These are phyloP conservation scores for Gymnosoma rotundatum DNA, from an alignment of 2,888 invertebrate genomes.

Conservation along the genomic window DNA sequence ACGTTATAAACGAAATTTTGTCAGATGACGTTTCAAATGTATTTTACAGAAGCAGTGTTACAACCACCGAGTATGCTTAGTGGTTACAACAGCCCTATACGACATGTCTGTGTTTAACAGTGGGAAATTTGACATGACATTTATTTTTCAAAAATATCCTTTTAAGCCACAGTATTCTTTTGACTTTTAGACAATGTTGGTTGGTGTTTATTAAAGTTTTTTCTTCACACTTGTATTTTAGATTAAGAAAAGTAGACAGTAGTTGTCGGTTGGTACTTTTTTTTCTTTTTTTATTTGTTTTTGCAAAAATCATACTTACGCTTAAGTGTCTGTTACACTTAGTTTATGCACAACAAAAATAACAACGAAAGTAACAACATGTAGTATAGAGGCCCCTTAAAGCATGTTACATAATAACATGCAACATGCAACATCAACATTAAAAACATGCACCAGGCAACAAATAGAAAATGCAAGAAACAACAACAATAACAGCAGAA, in stretches of 20 bases:
- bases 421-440: slow-evolving; percentile 68
- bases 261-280: slow-evolving; percentile 26
- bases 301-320: slow-evolving; percentile 5
- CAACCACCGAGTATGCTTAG: too few relatives aligned
- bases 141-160: not conserved
- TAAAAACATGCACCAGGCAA: slow-evolving; percentile 51
- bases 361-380: not conserved
- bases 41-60: too few relatives aligned
- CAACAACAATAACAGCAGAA: slow-evolving; percentile 43
- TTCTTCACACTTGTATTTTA: not conserved
- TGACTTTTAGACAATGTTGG: slow-evolving; percentile 16
- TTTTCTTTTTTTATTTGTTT: not conserved
- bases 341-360: not conserved
- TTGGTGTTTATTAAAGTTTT: slow-evolving; percentile 31
- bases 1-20: too few relatives aligned
- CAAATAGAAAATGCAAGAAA: slow-evolving; percentile 4
- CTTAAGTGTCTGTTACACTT: not conserved
- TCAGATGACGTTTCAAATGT: too few relatives aligned
- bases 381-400: slow-evolving; percentile 56
- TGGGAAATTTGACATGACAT: too few relatives aligned
- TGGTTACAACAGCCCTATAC: too few relatives aligned
- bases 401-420: slow-evolving; percentile 68
- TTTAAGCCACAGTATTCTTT: not conserved
- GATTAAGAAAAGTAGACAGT: slow-evolving; percentile 48
- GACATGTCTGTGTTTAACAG: too few relatives aligned